Evolutionary conservation across 1,140 invertebrate species (phyloP), one percentile per base, ranked within the genome.

Genomic region (Teleogryllus occipitalis): DNA sequence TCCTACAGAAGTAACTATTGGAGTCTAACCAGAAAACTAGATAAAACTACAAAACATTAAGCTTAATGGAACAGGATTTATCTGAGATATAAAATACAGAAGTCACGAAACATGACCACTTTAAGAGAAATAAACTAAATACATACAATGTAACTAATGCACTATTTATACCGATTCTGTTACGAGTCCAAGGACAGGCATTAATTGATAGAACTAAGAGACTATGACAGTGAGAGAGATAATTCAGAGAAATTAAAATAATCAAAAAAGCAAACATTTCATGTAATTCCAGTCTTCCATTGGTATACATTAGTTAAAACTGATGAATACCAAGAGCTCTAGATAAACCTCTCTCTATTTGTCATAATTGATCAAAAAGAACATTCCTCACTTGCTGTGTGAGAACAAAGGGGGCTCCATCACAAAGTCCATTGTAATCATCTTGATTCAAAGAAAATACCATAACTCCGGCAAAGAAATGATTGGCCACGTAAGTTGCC

Each of bases 391-490:
- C 18, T 14, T 65, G 54, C 10, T 18, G 54, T 14, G 54, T 65
- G 18, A 65, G 54, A 14, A 65, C 18, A 65, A 65, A 65, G 10
- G 54, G 18, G 18, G 10, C 18, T 65, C 54, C 54, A 65, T 65
- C 54, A 65, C 54, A 65, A 7, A 65, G 10, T 65, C 54, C 54
- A 14, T 65, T 65, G 18, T 65, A 65, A 65, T 65, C 54, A 65
- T 65, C 54, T 65, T 65, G 54, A 65, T 65, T 65, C 54, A 65
- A 65, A 65, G 54, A 65, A 65, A 65, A 65, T 65, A 65, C 54
- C 54, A 65, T 65, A 14, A 65, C 54, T 65, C 54, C 54, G 7
- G 10, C 54, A 65, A 65, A 65, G 54, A 18, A 10, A 65, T 65
- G 10, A 18, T 65, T 65, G 54, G 18, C 18, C 10, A 65, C 54